Evolutionary conservation across 2,113 vertebrate genomes (phyloP).

Genomic region (Carassius auratus): DNA sequence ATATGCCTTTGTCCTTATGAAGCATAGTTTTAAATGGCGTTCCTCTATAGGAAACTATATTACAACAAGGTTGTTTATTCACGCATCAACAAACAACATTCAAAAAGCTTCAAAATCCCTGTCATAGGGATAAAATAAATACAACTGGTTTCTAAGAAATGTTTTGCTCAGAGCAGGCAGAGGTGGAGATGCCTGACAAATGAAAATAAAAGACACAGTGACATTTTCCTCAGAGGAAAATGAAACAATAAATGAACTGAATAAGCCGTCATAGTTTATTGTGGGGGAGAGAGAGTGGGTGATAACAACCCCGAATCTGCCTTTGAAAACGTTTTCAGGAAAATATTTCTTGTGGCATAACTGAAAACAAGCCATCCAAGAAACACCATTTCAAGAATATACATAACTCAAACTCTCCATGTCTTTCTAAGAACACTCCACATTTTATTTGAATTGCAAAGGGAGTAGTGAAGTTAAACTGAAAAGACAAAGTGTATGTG

Average conservation of each 20-base stretch:
- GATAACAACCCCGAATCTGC: constrained; percentile 27
- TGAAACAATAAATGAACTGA: constrained; percentile 5
- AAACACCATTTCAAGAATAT: not conserved
- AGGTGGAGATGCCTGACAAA: constrained; percentile 19
- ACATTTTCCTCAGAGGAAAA: constrained; percentile 35
- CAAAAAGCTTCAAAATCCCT: not conserved
- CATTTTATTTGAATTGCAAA: not conserved
- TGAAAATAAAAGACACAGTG: constrained; percentile 43
- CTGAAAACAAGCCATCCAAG: not conserved
- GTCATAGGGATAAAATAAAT: not conserved
- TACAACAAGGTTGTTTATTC: not conserved
- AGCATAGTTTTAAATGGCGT: not conserved
- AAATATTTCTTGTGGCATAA: not conserved
- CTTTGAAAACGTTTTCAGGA: constrained; percentile 10
- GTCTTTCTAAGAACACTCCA: not conserved
- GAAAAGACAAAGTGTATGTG: not conserved
- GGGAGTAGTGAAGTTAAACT: not conserved
- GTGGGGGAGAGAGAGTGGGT: not conserved
- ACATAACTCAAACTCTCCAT: not conserved
- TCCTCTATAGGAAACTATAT: not conserved
- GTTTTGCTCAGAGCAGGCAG: not conserved
- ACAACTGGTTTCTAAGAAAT: not conserved
- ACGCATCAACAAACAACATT: not conserved
- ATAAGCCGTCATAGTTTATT: constrained; percentile 42
- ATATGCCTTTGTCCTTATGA: not conserved